phyloP scores from a whole-genome alignment of 2,888 invertebrate species.

The Caenorhabditis sp. region DNA sequence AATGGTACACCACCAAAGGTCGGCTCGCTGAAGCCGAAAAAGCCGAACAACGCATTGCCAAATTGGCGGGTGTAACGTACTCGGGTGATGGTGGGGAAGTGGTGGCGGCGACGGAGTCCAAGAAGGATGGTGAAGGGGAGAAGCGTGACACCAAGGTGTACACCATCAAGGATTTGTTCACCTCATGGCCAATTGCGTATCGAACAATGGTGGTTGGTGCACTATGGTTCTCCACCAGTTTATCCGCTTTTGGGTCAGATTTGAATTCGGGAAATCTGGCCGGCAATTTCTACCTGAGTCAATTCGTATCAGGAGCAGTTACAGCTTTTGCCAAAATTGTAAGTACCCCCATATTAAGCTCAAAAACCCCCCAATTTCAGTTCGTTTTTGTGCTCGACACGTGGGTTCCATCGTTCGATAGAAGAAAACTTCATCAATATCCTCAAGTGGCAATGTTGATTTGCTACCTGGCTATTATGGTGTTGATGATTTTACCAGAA shows the following conservation, averaged over 20 bases:
- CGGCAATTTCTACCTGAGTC: slow-evolving; percentile 51
- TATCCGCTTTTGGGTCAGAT: slow-evolving; percentile 52
- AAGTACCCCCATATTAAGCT: neutral
- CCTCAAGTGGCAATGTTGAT: slow-evolving; percentile 61
- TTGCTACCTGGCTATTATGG: slow-evolving; percentile 58
- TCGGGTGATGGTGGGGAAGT: neutral
- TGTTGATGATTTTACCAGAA: slow-evolving; percentile 50
- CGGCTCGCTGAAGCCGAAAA: slow-evolving; percentile 27
- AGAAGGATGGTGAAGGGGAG: neutral
- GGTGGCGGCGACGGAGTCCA: neutral
- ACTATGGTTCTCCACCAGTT: slow-evolving; percentile 51
- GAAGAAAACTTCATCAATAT: slow-evolving; percentile 63
- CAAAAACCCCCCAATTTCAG: too few relatives aligned
- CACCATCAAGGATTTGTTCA: slow-evolving; percentile 49
- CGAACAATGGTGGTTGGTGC: slow-evolving; percentile 43
- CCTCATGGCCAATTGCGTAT: slow-evolving; percentile 36
- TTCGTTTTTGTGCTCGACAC: slow-evolving; percentile 62
- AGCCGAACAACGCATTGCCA: slow-evolving; percentile 34
- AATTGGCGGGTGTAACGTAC: slow-evolving; percentile 16
- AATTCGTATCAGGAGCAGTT: slow-evolving; percentile 46
- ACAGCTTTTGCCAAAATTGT: slow-evolving; percentile 54
- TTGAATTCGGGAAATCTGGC: slow-evolving; percentile 53
- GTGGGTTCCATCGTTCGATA: slow-evolving; percentile 56
- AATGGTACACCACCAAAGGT: slow-evolving; percentile 45
- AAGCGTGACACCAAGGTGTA: slow-evolving; percentile 38